phyloP scores from a whole-genome alignment of 2,888 invertebrate species.

The Ophonus ardosiacus region DNA sequence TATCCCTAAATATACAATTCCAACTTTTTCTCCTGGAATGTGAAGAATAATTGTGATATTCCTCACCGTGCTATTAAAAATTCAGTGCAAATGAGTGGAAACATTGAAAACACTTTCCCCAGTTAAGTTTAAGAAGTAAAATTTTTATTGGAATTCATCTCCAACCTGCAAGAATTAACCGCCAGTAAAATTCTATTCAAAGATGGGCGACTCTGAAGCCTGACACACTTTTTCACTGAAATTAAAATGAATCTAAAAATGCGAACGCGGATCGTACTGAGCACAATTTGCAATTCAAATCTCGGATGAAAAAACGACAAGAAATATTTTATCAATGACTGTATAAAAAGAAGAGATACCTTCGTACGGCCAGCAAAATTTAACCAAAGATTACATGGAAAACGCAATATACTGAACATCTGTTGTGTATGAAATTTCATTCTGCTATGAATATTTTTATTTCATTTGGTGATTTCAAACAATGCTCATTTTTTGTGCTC shows the following conservation, averaged over 20 bases:
- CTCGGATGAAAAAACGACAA: conserved; percentile 5
- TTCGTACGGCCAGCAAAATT: background rate
- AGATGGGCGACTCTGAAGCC: conserved; percentile 35
- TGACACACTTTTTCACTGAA: conserved; percentile 54
- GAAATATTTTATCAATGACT: conserved; percentile 49
- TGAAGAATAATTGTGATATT: background rate
- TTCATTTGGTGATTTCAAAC: background rate
- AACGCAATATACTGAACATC: background rate
- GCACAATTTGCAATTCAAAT: conserved; percentile 48
- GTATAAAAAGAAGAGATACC: conserved; percentile 26
- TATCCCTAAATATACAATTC: background rate
- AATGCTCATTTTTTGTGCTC: background rate
- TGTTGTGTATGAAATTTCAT: conserved; percentile 6
- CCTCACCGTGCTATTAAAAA: background rate
- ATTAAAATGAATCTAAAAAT: conserved; percentile 59
- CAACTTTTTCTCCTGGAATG: background rate
- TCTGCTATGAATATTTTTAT: conserved; percentile 3
- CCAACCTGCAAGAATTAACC: conserved; percentile 28
- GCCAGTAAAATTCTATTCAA: conserved; percentile 51
- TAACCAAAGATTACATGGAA: conserved; percentile 7
- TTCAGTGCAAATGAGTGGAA: background rate
- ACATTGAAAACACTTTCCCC: background rate
- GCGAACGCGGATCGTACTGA: conserved; percentile 20
- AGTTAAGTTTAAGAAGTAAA: background rate
- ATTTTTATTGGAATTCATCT: conserved; percentile 19